A percentile compares a stretch with the other conserved stretches of the same genome.
Evolutionary conservation across 2,113 vertebrate genomes (phyloP).

Genomic region (Meles meles): DNA sequence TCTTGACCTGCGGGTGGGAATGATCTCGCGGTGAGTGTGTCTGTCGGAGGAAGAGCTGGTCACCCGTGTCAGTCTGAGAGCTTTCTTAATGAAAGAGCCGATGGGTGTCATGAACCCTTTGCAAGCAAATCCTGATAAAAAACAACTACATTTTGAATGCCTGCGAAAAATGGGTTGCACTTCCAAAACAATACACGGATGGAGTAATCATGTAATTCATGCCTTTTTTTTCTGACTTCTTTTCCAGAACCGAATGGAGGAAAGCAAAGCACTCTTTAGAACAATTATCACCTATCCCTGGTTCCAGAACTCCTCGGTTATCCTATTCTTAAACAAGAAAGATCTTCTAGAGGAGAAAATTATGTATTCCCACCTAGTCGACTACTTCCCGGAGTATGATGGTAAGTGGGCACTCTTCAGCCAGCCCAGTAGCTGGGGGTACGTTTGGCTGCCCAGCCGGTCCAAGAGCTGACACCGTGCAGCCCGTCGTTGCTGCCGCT

Average conservation of each 20-base stretch:
- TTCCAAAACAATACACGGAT: background rate
- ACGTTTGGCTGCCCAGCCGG: background rate
- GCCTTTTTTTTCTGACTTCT: conserved; percentile 54
- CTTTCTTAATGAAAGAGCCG: conserved; percentile 47
- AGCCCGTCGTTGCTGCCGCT: rapidly evolving
- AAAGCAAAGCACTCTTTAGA: conserved; percentile 96
- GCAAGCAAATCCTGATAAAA: background rate
- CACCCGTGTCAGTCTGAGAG: background rate
- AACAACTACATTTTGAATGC: background rate
- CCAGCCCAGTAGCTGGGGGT: background rate
- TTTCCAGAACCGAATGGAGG: conserved; percentile 93
- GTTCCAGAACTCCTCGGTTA: conserved; percentile 96
- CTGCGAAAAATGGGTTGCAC: background rate
- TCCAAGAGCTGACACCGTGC: background rate
- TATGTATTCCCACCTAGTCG: conserved; percentile 95
- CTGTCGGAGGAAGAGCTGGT: background rate
- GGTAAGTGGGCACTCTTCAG: conserved; percentile 82
- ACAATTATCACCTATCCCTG: conserved; percentile 95
- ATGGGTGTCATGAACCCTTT: background rate
- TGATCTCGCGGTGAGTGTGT: background rate
- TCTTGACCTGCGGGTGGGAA: background rate
- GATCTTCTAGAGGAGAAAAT: conserved; percentile 98
- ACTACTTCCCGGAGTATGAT: conserved; percentile 96
- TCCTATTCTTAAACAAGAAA: conserved; percentile 98
- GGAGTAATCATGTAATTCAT: conserved; percentile 31